Evolutionary conservation across 2,113 vertebrate species (phyloP), one percentile per base, ranked within the genome.

Genomic region (Aleadryas rufinucha): DNA sequence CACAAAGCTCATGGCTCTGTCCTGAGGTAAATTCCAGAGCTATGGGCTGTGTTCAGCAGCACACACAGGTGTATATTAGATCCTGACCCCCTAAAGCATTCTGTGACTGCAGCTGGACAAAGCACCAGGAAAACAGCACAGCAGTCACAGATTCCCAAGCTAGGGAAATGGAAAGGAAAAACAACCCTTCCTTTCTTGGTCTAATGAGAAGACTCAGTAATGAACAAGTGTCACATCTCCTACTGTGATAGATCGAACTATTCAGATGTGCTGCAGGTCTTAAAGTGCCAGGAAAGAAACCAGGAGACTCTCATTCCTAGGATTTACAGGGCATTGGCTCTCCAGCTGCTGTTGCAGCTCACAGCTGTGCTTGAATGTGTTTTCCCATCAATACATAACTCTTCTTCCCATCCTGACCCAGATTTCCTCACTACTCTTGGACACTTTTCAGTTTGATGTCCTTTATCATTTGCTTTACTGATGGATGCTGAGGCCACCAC

Each of bases 401-500:
- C 23, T 1, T 6, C 57, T 75, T 84, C 56, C n/a, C 64, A 22
- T 71, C 24, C 86, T 68, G 79, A 86, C 44, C 71, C 56, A 47
- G 35, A 70, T 63, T 74, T 74, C 50, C 71, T 78, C 79, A 35
- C 56, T 78, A 52, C 18, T 86, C 71, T 74, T 28, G 47, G 79
- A 66, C 53, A 42, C 47, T 90, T 84, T 54, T 56, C 87, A 93
- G 63, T 88, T 41, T 86, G 66, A 85, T 83, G 85, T 56, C 87
- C 75, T 96, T 88, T 81, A 80, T 15, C 9, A 50, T 63, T 86
- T 88, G 59, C 68, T 84, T 94, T 77, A 18, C 75, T 86, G 90
- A 86, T 6, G 64, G 92, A 86, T 59, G 75, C 60, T 93, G 28
- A 83, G 82, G 69, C 53, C 85, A 71, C 83, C 60, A 12, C 72